Conservation (phyloP, 2,113 vertebrate genomes). For the Channa argus region DNA sequence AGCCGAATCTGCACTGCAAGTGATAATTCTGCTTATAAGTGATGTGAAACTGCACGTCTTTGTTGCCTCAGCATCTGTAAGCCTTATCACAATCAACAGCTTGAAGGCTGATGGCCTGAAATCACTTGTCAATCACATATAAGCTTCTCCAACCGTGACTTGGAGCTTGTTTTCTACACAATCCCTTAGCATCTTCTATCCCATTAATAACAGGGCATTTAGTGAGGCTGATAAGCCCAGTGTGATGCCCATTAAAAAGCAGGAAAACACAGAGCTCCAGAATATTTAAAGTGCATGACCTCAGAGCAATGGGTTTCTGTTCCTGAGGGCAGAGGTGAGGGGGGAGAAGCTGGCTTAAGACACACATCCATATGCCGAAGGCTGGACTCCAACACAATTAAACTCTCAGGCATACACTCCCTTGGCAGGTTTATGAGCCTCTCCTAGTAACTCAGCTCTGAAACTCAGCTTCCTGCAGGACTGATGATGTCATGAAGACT, state of each 20-base stretch:
- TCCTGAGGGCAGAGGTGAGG: constrained; percentile 44
- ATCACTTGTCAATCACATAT: constrained; percentile 2
- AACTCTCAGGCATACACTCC: constrained; percentile 36
- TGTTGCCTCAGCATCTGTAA: constrained; percentile 1
- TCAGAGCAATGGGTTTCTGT: constrained; percentile 44
- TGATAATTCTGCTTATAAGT: background rate
- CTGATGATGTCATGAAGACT: constrained; percentile 42
- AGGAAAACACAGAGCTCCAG: constrained; percentile 47
- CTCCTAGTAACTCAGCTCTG: constrained; percentile 29
- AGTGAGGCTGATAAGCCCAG: constrained; percentile 49
- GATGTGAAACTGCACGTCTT: background rate
- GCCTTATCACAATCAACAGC: background rate
- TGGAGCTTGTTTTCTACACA: constrained; percentile 36
- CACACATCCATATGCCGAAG: constrained; percentile 11
- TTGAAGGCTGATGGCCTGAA: background rate
- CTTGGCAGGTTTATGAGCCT: constrained; percentile 48
- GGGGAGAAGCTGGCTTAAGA: constrained; percentile 53
- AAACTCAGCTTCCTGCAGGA: constrained; percentile 50
- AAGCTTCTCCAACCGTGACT: constrained; percentile 1
- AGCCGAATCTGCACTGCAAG: constrained; percentile 1
- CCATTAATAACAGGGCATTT: constrained; percentile 40
- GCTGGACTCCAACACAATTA: constrained; percentile 31
- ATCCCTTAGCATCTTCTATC: constrained; percentile 16
- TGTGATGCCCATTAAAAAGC: constrained; percentile 67
- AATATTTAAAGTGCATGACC: constrained; percentile 40